Evolutionary conservation across 2,113 vertebrate genomes (phyloP).

Genomic region (Pontoporia blainvillei): DNA sequence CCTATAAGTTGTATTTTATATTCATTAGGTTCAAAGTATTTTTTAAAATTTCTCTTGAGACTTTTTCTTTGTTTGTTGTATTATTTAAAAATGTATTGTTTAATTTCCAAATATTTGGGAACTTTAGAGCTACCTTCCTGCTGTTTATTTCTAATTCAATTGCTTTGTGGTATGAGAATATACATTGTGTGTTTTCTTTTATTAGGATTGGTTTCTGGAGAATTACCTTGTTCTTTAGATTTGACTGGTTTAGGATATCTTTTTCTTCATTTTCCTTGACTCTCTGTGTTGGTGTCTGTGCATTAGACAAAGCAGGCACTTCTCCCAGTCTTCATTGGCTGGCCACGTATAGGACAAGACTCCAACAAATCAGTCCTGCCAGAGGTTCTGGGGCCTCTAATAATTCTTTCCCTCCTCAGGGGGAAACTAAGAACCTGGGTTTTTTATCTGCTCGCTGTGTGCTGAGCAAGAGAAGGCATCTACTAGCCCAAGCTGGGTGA

Average conservation of each 20-base stretch:
- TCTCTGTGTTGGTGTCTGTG: not conserved
- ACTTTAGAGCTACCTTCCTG: no score
- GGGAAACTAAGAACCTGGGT: not conserved
- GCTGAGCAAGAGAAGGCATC: not conserved
- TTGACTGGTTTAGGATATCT: not conserved
- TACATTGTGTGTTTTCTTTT: not conserved
- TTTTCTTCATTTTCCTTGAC: not conserved
- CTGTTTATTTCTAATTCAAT: no score
- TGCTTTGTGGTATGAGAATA: no score
- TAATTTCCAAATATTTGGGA: no score
- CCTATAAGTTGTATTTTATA: no score
- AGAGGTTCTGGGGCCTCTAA: not conserved
- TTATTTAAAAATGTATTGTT: no score
- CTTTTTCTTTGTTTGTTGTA: no score
- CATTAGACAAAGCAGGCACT: not conserved
- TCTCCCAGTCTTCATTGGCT: not conserved
- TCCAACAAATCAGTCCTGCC: not conserved
- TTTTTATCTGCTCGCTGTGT: not conserved
- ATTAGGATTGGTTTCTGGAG: not conserved
- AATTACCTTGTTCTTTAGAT: not conserved
- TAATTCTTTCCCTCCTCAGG: not conserved
- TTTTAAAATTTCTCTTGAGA: no score
- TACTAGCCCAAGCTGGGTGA: not conserved
- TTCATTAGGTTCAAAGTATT: no score
- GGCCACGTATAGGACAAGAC: not conserved